Base-by-base conservation (phyloP, 2,888 invertebrate genomes). In the Pterobdella sp. region DNA sequence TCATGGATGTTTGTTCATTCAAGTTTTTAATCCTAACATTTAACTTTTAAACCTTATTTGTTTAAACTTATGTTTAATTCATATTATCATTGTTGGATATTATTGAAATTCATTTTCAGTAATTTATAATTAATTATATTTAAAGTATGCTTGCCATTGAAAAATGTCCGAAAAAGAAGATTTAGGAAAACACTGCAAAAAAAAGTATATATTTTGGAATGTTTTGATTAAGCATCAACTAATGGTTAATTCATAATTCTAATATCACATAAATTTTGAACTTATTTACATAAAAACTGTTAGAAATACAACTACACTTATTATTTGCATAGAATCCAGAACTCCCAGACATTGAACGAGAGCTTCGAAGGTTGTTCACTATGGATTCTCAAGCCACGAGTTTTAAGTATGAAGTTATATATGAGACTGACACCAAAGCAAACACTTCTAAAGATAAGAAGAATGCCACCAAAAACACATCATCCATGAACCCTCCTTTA, bases 311-410 rank as follows among this genome's bases (percentile, higher is more conserved):
- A 22, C 64, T 72, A n/a, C 32, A 37, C 7, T 56, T 1, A 72
- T 60, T 56, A 42, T 26, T 31, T 35, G 74, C 76, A 68, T 77
- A 85, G 84, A 93, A 91, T 84, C 92, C 93, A 0, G 96, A 96
- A 84, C 93, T 94, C 34, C 95, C 96, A 0, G 96, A 97, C 86
- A 94, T 96, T 77, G 97, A 98, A 82, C 95, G 95, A 82, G 97
- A 98, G 86, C 93, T 98, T 0, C 94, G 95, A 82, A 87, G 94
- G 56, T 85, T 98, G 73, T 86, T 98, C 10, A 87, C 94, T 76
- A 90, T 79, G 63, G 96, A 96, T 81, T 93, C 93, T 81, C 95
- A 96, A 82, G 95, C 96, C 2, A 80, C 81, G 26, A 80, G 81
- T 73, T 82, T 83, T 1, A 81, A 81, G 69, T 83, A 81, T 80